Evolutionary conservation across 2,113 vertebrate species (phyloP).

Genomic region (Collichthys lucidus): DNA sequence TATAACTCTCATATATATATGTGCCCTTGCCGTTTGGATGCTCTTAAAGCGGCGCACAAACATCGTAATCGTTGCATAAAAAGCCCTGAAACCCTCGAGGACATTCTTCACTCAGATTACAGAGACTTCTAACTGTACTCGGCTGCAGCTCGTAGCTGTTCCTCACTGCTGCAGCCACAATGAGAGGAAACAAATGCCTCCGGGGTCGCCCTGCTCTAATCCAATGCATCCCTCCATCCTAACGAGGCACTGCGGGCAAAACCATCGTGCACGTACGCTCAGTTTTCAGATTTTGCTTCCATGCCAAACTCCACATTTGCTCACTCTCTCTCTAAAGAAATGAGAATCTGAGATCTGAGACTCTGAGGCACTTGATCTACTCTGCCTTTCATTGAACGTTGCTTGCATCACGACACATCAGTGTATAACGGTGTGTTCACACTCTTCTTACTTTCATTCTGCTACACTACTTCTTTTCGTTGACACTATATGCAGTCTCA

Average conservation of each 20-base stretch:
- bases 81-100: conserved; percentile 38
- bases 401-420: not conserved
- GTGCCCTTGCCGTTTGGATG: not conserved
- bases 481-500: too few relatives aligned
- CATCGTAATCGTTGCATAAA: conserved; percentile 20
- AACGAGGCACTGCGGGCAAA: not conserved
- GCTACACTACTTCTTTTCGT: too few relatives aligned
- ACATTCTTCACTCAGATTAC: conserved; percentile 24
- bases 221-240: conserved; percentile 8
- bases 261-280: too few relatives aligned
- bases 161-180: conserved; percentile 13
- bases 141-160: conserved; percentile 12
- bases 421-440: too few relatives aligned
- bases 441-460: too few relatives aligned
- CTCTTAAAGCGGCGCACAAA: conserved; percentile 10
- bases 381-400: not conserved
- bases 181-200: conserved; percentile 36
- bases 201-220: conserved; percentile 18
- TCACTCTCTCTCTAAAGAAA: not conserved
- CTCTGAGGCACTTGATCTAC: too few relatives aligned
- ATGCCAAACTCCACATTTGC: too few relatives aligned
- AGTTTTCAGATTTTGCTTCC: too few relatives aligned
- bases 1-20: not conserved
- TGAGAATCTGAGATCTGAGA: too few relatives aligned
- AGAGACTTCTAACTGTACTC: conserved; percentile 29